Conservation (phyloP, 2,888 invertebrate species). For the Augiades crinisus region DNA sequence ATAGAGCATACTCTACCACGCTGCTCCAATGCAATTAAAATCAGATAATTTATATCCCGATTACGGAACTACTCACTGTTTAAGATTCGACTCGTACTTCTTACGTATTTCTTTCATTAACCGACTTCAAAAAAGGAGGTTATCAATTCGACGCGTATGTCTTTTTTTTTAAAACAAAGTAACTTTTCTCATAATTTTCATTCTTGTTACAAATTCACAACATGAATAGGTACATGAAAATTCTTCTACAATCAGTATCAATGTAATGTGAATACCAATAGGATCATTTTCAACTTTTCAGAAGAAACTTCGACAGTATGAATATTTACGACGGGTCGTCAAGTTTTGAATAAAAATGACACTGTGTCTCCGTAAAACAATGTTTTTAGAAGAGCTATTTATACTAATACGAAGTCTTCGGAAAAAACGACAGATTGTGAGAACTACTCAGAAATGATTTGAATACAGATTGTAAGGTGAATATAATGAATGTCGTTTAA, state of each 20-base stretch:
- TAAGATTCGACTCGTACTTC: no score
- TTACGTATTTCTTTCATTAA: no score
- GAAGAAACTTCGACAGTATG: conserved; percentile 38
- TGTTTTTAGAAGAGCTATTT: conserved; percentile 13
- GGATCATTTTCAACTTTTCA: conserved; percentile 41
- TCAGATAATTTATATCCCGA: no score
- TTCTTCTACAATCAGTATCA: conserved; percentile 34
- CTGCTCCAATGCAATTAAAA: no score
- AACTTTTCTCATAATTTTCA: no score
- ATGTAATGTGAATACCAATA: conserved; percentile 39
- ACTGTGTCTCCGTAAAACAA: conserved; percentile 28
- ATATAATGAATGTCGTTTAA: background rate
- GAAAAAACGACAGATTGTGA: background rate
- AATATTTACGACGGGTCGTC: conserved; percentile 42
- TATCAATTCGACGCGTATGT: no score
- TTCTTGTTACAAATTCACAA: conserved; percentile 8
- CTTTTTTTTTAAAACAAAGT: no score
- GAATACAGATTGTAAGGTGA: background rate
- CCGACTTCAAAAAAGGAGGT: no score
- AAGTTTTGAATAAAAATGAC: conserved; percentile 40
- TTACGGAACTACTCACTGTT: no score
- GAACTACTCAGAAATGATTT: background rate
- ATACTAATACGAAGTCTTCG: background rate
- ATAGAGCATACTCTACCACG: no score
- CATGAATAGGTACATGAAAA: conserved; percentile 15